Percentiles rank a stretch among this genome's conserved stretches.
Evolutionary conservation across 1,140 invertebrate genomes (phyloP).

Genomic region (Panonychus citri): DNA sequence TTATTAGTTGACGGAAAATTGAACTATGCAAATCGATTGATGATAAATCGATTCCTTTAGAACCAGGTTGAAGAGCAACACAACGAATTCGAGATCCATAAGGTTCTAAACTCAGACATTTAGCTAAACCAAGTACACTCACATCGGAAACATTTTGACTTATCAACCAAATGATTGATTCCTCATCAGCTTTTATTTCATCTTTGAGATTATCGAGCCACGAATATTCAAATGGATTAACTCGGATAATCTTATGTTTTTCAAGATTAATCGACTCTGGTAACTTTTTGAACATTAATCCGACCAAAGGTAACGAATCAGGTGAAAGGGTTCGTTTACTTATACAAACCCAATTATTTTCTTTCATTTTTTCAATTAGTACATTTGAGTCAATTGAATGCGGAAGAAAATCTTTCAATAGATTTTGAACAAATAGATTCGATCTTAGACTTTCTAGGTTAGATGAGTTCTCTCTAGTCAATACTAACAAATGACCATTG

Average conservation of each 20-base stretch:
- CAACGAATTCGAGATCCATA: slow-evolving; percentile 42
- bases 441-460: no score
- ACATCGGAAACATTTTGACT: not conserved
- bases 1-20: slow-evolving; percentile 17
- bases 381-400: no score
- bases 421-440: no score
- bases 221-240: not conserved
- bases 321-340: not conserved
- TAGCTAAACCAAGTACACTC: slow-evolving; percentile 63
- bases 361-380: not conserved
- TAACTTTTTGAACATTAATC: not conserved
- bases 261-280: not conserved
- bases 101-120: slow-evolving; percentile 60
- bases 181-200: not conserved
- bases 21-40: not conserved
- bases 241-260: not conserved
- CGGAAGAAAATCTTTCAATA: no score
- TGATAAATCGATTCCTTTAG: not conserved
- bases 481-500: no score
- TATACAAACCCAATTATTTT: not conserved
- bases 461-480: no score
- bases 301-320: not conserved
- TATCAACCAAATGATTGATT: not conserved
- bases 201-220: not conserved
- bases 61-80: slow-evolving; percentile 8